Evolutionary conservation across 2,113 vertebrate species (phyloP).

Genomic region (Callopanchax toddi): DNA sequence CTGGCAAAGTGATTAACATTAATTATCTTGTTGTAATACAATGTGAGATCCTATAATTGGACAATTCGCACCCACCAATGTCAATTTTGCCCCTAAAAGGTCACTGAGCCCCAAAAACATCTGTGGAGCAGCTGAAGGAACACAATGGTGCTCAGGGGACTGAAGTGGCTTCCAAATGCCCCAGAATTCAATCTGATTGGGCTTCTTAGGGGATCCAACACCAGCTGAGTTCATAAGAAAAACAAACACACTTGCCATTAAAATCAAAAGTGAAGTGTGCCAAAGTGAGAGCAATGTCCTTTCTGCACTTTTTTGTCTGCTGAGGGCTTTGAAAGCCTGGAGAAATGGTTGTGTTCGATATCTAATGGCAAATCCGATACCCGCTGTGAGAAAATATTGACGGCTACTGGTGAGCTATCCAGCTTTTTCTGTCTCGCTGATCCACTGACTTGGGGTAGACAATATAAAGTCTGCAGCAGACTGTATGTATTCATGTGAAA

Average conservation of each 20-base stretch:
- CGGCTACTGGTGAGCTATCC: conserved; percentile 14
- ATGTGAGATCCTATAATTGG: neutral
- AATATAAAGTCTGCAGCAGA: conserved; percentile 11
- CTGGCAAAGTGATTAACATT: too few species aligned
- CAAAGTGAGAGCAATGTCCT: neutral
- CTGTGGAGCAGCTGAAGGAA: neutral
- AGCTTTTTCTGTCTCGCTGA: conserved; percentile 24
- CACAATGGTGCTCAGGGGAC: neutral
- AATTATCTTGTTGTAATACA: neutral
- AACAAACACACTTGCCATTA: conserved; percentile 2
- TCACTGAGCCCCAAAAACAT: neutral
- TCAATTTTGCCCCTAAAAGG: neutral
- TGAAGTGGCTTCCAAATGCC: too few species aligned
- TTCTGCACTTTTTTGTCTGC: conserved; percentile 1
- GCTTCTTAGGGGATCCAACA: neutral
- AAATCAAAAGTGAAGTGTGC: conserved; percentile 7
- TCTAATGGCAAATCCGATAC: conserved; percentile 30
- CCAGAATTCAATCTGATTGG: neutral
- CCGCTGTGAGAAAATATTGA: conserved; percentile 42
- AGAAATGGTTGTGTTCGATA: conserved; percentile 28
- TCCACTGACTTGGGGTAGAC: conserved; percentile 7
- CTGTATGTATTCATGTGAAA: conserved; percentile 24
- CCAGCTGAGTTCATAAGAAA: neutral
- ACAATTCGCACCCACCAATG: neutral
- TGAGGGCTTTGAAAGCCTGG: neutral